Conservation (phyloP, 2,113 vertebrate species). For the Pheucticus melanocephalus region DNA sequence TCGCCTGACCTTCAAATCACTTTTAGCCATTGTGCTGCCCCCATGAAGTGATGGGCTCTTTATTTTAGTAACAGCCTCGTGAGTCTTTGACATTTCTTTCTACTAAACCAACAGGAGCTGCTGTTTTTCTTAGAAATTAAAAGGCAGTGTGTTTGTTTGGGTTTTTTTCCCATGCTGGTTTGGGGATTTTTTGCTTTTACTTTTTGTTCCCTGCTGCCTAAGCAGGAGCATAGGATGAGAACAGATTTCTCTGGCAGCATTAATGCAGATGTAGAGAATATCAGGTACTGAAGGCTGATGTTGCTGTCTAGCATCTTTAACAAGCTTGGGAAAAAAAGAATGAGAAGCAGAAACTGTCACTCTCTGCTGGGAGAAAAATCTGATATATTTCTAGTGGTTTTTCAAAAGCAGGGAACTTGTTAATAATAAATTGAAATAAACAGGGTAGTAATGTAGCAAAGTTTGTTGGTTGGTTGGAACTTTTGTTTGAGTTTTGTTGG, state of each 20-base stretch:
- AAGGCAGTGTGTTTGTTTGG: neutral
- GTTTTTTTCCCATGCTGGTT: neutral
- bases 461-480: fast-evolving
- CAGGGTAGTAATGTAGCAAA: neutral
- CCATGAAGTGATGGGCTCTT: neutral
- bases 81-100: neutral
- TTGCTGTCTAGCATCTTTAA: neutral
- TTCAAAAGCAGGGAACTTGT: neutral
- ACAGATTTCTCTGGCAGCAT: neutral
- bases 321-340: neutral
- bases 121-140: neutral
- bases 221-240: neutral
- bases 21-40: fast-evolving
- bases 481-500: neutral
- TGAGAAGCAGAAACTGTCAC: neutral
- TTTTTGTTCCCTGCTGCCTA: neutral
- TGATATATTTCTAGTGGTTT: neutral
- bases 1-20: neutral
- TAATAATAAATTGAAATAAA: neutral
- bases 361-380: neutral
- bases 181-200: neutral
- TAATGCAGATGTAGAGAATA: neutral
- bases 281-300: neutral
- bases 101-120: neutral
- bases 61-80: neutral